Percentiles rank a stretch among this genome's conserved stretches.
Evolutionary conservation across 2,888 invertebrate genomes (phyloP).

Genomic region (Melangyna quadrimaculata): DNA sequence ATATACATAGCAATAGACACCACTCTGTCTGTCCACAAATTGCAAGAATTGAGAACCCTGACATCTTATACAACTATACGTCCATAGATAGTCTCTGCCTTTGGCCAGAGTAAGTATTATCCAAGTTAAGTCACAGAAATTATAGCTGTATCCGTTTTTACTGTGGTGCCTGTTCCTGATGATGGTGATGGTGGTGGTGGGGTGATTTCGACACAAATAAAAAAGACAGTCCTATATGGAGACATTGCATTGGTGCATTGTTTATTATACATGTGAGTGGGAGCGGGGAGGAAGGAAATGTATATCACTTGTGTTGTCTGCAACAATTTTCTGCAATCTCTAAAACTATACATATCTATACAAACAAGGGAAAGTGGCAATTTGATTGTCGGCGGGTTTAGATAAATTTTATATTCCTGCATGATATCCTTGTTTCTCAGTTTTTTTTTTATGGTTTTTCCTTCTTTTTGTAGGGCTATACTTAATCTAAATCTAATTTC

Average conservation of each 20-base stretch:
- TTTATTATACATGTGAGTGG: not conserved
- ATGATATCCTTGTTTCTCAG: conserved; percentile 2
- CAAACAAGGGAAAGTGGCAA: conserved; percentile 48
- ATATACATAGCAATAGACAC: no score
- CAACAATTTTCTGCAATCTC: not conserved
- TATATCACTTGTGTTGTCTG: conserved; percentile 6
- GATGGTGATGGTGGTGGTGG: no score
- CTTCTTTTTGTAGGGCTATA: not conserved
- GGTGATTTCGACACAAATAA: not conserved
- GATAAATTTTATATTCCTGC: conserved; percentile 6
- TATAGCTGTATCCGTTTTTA: conserved; percentile 54
- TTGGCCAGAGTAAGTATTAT: conserved; percentile 55
- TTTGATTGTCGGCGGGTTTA: conserved; percentile 33
- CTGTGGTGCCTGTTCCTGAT: conserved; percentile 11
- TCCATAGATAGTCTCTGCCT: no score
- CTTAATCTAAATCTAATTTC: not conserved
- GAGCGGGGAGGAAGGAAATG: not conserved
- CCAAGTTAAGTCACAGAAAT: conserved; percentile 49
- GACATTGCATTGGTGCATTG: not conserved
- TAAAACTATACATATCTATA: not conserved
- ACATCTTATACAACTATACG: conserved; percentile 36
- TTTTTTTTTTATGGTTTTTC: not conserved
- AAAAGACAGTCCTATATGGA: not conserved
- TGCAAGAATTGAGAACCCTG: conserved; percentile 21
- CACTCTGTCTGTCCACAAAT: conserved; percentile 36